Conservation (phyloP, 1,140 invertebrate species). For the Hyposmocoma kahamanoa region DNA sequence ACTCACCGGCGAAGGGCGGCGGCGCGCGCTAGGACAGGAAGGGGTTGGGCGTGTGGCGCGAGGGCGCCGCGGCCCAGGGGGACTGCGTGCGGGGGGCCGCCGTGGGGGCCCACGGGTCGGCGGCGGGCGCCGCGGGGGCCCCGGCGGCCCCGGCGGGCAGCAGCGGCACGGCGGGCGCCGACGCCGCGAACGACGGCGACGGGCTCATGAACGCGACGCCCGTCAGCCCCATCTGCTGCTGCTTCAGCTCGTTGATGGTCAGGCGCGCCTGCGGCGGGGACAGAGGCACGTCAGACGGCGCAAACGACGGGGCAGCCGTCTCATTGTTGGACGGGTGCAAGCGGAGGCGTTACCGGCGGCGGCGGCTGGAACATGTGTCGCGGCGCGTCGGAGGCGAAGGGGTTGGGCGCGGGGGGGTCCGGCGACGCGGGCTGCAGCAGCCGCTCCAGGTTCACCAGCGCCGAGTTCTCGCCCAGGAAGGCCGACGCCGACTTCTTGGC, state of each 20-base stretch:
- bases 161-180: constrained; percentile 8
- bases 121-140: constrained; percentile 12
- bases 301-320: neutral
- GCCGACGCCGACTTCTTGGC: constrained; percentile 91
- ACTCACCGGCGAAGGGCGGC: too few species aligned
- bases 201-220: constrained; percentile 17
- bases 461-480: constrained; percentile 95
- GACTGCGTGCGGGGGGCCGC: constrained; percentile 25
- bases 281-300: neutral
- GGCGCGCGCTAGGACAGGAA: constrained; percentile 71
- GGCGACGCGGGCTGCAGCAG: constrained; percentile 81
- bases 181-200: constrained; percentile 18
- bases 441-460: constrained; percentile 96
- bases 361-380: constrained; percentile 26
- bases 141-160: neutral
- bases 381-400: constrained; percentile 62
- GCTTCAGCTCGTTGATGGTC: constrained; percentile 65
- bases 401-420: constrained; percentile 49
- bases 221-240: constrained; percentile 55
- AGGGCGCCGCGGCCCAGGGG: constrained; percentile 40
- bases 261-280: constrained; percentile 35
- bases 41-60: constrained; percentile 59
- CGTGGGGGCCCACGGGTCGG: constrained; percentile 8
- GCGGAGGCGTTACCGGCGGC: constrained; percentile 23
- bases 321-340: neutral